Evolutionary conservation across 2,113 vertebrate genomes (phyloP).

Genomic region (Forbesichthys papilliferus): DNA sequence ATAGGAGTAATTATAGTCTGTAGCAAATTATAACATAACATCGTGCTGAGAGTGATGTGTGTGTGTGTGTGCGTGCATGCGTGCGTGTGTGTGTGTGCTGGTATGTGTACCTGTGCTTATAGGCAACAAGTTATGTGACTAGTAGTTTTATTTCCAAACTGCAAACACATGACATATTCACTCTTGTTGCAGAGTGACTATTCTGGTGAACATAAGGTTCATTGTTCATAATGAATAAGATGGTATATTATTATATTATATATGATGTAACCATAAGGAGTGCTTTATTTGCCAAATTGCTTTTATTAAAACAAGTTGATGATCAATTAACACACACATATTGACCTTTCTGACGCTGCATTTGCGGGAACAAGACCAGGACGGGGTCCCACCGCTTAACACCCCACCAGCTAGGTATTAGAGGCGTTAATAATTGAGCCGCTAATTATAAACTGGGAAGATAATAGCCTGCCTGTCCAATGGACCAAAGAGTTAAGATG

Average conservation of each 20-base stretch:
- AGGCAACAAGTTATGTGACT: no score
- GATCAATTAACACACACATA: not conserved
- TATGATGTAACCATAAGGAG: no score
- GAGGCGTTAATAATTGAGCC: conserved; percentile 50
- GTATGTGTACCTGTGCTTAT: no score
- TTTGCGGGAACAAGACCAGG: conserved; percentile 36
- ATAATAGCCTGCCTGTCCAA: conserved; percentile 17
- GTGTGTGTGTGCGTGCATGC: conserved; percentile 5
- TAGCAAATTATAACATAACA: conserved; percentile 31
- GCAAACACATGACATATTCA: no score
- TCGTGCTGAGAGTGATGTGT: conserved; percentile 20
- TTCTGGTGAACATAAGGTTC: no score
- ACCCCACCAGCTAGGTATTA: conserved; percentile 29
- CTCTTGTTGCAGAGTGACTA: no score
- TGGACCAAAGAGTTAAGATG: conserved; percentile 17
- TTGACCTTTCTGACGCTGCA: not conserved
- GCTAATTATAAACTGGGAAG: conserved; percentile 53
- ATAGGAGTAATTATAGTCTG: conserved; percentile 43
- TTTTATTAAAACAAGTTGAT: not conserved
- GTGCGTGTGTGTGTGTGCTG: not conserved
- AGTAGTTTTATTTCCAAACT: no score
- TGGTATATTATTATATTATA: no score
- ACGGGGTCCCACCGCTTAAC: conserved; percentile 46
- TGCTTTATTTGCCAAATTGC: no score
- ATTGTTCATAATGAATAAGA: no score